phyloP scores from a whole-genome alignment of 2,113 vertebrate species.

The Coracopsis vasa region DNA sequence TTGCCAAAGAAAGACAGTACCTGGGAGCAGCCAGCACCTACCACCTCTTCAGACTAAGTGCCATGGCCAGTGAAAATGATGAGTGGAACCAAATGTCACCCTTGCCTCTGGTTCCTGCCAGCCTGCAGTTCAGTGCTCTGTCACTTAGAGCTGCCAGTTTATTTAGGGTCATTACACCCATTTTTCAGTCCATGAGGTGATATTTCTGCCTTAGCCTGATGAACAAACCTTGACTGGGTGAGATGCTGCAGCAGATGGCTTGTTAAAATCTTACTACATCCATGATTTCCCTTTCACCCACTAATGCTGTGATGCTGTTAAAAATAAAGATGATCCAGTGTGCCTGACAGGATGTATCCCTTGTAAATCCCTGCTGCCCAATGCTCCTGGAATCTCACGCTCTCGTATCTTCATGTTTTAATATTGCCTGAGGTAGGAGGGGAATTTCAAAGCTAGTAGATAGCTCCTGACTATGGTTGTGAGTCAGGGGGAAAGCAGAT shows the following conservation, averaged over 20 bases:
- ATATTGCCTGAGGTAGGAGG: background rate
- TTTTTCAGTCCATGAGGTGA: background rate
- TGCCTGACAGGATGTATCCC: conserved; percentile 37
- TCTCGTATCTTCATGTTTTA: background rate
- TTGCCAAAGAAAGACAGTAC: background rate
- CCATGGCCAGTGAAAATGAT: accelerated
- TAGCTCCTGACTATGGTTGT: background rate
- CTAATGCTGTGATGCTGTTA: conserved; percentile 33
- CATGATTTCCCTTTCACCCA: conserved; percentile 42
- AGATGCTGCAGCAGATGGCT: background rate
- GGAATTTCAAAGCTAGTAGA: conserved; percentile 26
- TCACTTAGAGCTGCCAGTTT: background rate
- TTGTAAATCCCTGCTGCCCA: conserved; percentile 38
- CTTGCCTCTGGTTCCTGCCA: background rate
- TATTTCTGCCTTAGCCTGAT: background rate
- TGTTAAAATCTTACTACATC: conserved; percentile 15
- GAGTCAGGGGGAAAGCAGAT: background rate
- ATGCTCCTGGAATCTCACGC: background rate
- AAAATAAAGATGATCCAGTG: conserved; percentile 62
- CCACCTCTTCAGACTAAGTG: background rate
- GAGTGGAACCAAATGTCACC: background rate
- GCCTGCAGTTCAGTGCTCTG: background rate
- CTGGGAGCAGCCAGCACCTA: background rate
- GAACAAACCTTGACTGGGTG: background rate
- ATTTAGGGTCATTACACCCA: background rate